phyloP scores from a whole-genome alignment of 92 coral and sea anemone species.

The Epizoanthus rinbou region DNA sequence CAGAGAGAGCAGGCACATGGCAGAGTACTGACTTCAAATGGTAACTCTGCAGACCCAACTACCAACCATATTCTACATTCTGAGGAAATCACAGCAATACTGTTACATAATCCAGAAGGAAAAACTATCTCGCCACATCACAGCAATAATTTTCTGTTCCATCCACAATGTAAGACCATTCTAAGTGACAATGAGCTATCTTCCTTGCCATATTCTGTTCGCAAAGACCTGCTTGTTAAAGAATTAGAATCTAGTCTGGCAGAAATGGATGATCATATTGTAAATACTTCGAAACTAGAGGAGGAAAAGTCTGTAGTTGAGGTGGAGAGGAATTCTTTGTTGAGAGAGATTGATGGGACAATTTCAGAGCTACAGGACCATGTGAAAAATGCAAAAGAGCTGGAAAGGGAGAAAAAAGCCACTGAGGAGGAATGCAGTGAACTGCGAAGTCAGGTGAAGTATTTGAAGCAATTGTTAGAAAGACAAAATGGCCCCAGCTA shows the following conservation, averaged over 20 bases:
- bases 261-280: constrained; percentile 78
- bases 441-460: constrained; percentile 68
- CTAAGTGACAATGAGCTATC: constrained; percentile 59
- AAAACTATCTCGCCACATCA: not conserved
- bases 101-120: not conserved
- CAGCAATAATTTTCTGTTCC: not conserved
- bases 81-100: not conserved
- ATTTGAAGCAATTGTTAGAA: constrained; percentile 59
- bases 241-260: constrained; percentile 85
- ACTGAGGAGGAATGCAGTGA: constrained; percentile 73
- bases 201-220: constrained; percentile 57
- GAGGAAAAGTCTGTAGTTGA: constrained; percentile 70
- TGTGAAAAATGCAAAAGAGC: constrained; percentile 72
- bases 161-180: not conserved
- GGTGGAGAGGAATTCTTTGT: constrained; percentile 64
- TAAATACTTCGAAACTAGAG: constrained; percentile 62
- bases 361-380: constrained; percentile 79
- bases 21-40: not conserved
- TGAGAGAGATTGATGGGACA: constrained; percentile 77
- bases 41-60: constrained; percentile 2
- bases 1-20: constrained; percentile 24
- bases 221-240: constrained; percentile 81
- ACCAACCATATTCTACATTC: not conserved
- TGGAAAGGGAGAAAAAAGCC: constrained; percentile 74
- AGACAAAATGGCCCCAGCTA: constrained; percentile 30